phyloP scores from a whole-genome alignment of 2,797 vertebrate species.

The Spatula versicolor region DNA sequence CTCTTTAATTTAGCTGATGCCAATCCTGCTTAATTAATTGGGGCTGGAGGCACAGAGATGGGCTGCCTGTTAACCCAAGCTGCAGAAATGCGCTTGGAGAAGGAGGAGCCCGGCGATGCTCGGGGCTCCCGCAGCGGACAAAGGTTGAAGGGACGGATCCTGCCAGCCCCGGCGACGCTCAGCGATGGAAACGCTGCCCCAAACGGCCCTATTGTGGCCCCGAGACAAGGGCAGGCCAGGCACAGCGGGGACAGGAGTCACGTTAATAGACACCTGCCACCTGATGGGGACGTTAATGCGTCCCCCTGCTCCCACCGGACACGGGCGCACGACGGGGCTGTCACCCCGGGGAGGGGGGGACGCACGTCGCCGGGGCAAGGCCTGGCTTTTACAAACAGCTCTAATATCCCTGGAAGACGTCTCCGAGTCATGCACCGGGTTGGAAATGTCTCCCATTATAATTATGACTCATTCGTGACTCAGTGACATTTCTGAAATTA shows the following conservation, averaged over 20 bases:
- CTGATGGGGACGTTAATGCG: not conserved
- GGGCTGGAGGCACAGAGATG: not conserved
- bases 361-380: not conserved
- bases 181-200: no score
- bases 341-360: not conserved
- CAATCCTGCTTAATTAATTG: not conserved
- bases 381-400: conserved; percentile 50
- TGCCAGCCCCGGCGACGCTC: not conserved
- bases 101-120: not conserved
- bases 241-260: not conserved
- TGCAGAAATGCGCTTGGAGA: not conserved
- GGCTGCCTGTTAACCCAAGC: not conserved
- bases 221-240: not conserved
- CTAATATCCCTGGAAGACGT: conserved; percentile 49
- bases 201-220: not conserved
- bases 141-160: no score
- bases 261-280: conserved; percentile 50
- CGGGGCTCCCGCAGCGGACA: not conserved
- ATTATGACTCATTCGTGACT: conserved; percentile 64
- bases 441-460: conserved; percentile 66
- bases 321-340: rapidly evolving
- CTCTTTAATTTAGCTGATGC: not conserved
- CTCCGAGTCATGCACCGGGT: conserved; percentile 49
- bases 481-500: conserved; percentile 67
- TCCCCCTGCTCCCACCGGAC: not conserved